Base-by-base conservation (phyloP, 1,140 invertebrate species). In the Portunus trituberculatus region DNA sequence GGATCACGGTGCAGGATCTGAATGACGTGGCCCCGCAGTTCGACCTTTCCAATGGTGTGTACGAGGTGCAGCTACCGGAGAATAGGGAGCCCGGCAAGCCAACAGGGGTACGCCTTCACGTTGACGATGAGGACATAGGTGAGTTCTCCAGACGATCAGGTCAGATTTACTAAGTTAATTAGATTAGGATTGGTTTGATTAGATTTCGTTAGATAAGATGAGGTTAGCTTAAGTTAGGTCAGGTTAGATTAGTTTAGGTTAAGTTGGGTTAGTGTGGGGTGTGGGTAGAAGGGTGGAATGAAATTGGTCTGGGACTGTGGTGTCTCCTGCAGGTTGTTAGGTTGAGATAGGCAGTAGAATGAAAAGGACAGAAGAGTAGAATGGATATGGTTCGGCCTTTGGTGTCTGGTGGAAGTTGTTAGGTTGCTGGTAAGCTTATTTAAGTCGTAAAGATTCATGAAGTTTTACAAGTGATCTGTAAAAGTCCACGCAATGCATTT, bases 1-100 rank as follows among this genome's bases (percentile, higher is more conserved):
- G 94, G 94, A 95, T 95, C 10, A 92, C 94, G 14, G 94, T 95
- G 16, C 94, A 92, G 82, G 94, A 95, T 89, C 89, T 95, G 14
- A 95, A 95, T 45, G 94, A 95, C 45, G 94, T 95, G 39, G 76
- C 94, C 0, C 94, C 94, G 8, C 89, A 52, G n/a, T 91, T 95
- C 39, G 94, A 91, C 31, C 46, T 25, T 0, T 0, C 39, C 7
- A 25, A 45, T 4, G 94, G 94, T 25, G 89, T 95, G 2, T 95
- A 91, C 39, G 94, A 95, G 46, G 94, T 95, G 8, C 67, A 92
- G 48, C 82, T 95, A 14, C 94, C 94, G 7, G 94, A 95, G 90
- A 95, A 95, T 46, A 84, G 94, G 29, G 94, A 95, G 48, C 89
- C 91, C 25, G 94, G 94, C 14, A 92, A 95, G 29, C 90, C 89